These are phyloP conservation scores for Galeopsomyia nigrocyanea DNA, from an alignment of 2,888 invertebrate species.

Conservation along the genomic window DNA sequence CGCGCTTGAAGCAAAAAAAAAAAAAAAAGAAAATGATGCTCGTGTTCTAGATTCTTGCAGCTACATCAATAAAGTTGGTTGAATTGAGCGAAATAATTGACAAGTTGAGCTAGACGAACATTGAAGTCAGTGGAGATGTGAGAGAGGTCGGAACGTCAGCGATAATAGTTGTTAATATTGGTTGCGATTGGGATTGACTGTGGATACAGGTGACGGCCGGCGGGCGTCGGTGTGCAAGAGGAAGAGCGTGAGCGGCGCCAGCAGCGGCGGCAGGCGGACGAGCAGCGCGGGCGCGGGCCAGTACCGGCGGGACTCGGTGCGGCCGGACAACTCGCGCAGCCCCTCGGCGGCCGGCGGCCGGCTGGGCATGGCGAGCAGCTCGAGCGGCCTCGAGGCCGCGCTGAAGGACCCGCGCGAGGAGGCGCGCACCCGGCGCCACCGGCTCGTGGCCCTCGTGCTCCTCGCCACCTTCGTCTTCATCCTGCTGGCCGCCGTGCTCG, in stretches of 20 bases:
- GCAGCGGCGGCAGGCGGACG: slow-evolving; percentile 48
- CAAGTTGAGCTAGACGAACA: too few species aligned
- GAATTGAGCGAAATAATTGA: too few species aligned
- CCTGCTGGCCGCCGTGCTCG: slow-evolving; percentile 80
- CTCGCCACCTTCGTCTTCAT: slow-evolving; percentile 82
- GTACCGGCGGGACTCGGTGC: slow-evolving; percentile 86
- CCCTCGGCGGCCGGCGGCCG: background rate
- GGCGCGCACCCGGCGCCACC: slow-evolving; percentile 76
- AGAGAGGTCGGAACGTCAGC: too few species aligned
- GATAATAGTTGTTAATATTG: too few species aligned
- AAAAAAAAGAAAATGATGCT: slow-evolving; percentile 5
- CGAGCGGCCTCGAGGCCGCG: slow-evolving; percentile 53
- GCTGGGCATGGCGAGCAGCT: slow-evolving; percentile 43
- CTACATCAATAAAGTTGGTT: too few species aligned
- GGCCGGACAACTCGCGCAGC: slow-evolving; percentile 47
- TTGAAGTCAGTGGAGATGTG: too few species aligned
- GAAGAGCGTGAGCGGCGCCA: slow-evolving; percentile 55
- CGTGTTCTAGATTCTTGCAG: too few species aligned
- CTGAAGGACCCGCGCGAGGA: slow-evolving; percentile 65
- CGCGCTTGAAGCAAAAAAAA: background rate
- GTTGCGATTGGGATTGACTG: slow-evolving; percentile 4
- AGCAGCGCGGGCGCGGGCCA: slow-evolving; percentile 65
- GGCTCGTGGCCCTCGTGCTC: slow-evolving; percentile 79
- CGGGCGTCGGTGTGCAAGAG: slow-evolving; percentile 59
- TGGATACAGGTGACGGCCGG: slow-evolving; percentile 58